These are phyloP conservation scores for Myrmophylax atrothorax DNA, from an alignment of 2,113 vertebrate genomes.

Conservation along the genomic window DNA sequence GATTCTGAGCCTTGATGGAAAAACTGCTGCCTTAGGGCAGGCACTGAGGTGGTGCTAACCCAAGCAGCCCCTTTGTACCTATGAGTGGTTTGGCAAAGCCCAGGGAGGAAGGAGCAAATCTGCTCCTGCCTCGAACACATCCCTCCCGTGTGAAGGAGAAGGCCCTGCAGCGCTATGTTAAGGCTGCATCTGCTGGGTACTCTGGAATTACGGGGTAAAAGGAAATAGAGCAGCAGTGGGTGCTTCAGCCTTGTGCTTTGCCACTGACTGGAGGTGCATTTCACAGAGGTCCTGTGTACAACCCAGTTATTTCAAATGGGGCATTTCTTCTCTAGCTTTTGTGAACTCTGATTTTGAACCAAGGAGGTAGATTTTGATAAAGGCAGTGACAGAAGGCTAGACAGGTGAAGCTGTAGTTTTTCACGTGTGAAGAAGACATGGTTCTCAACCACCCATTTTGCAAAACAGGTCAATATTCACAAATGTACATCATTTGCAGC, in stretches of 20 bases:
- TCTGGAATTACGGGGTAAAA: not conserved
- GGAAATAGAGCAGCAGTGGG: not conserved
- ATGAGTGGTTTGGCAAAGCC: not conserved
- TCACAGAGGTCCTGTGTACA: fast-evolving
- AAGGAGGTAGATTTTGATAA: not conserved
- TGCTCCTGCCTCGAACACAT: fast-evolving
- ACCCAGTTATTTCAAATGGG: not conserved
- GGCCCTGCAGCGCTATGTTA: not conserved
- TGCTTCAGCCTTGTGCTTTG: not conserved
- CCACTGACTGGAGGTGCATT: not conserved
- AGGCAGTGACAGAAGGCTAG: not conserved
- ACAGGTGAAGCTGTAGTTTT: not conserved
- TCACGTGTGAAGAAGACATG: fast-evolving
- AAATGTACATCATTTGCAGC: not conserved
- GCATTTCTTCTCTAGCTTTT: not conserved
- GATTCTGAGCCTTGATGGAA: not conserved
- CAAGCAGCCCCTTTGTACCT: not conserved
- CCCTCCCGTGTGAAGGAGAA: not conserved
- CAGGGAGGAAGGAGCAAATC: fast-evolving
- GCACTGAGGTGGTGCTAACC: not conserved
- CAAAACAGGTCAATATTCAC: not conserved
- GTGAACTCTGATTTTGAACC: not conserved
- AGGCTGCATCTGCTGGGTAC: not conserved
- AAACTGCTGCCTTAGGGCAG: not conserved
- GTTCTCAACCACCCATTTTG: not conserved